phyloP scores from a whole-genome alignment of 2,113 vertebrate species.

The Neoarius graeffei region DNA sequence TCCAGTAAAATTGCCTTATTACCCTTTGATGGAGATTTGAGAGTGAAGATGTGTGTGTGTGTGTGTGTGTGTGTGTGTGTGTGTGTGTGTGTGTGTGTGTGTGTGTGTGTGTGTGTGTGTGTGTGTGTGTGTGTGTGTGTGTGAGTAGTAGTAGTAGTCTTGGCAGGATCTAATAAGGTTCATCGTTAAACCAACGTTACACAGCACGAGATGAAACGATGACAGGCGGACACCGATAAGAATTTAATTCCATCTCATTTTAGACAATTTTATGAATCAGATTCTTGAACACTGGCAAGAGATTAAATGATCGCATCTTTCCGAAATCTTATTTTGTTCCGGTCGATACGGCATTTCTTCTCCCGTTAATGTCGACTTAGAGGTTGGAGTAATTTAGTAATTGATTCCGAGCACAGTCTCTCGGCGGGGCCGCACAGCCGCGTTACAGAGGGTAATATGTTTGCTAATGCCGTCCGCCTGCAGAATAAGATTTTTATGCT shows the following conservation, averaged over 20 bases:
- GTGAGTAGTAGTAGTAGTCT: constrained; percentile 59
- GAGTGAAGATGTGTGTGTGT: constrained; percentile 14
- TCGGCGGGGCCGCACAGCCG: constrained; percentile 83
- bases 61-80: constrained; percentile 51
- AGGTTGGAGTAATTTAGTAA: constrained; percentile 99
- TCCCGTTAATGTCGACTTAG: constrained; percentile 99
- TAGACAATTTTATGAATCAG: constrained; percentile 97
- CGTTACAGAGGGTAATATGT: constrained; percentile 93
- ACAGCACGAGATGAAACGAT: constrained; percentile 89
- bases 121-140: constrained; percentile 51
- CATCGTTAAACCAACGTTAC: constrained; percentile 73
- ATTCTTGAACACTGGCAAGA: constrained; percentile 96
- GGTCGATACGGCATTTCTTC: constrained; percentile 97
- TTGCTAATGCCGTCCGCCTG: constrained; percentile 97
- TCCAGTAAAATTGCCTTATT: constrained; percentile 23
- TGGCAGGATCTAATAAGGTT: constrained; percentile 74
- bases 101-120: not conserved
- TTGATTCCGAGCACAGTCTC: constrained; percentile 96
- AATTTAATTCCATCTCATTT: constrained; percentile 99
- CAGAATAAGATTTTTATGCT: constrained; percentile 99
- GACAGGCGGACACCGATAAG: constrained; percentile 96
- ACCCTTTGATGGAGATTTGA: constrained; percentile 21
- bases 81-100: constrained; percentile 62
- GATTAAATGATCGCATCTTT: constrained; percentile 99
- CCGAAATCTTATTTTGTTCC: constrained; percentile 93